phyloP scores from a whole-genome alignment of 92 coral and sea anemone species.

The Zoanthus sociatus region DNA sequence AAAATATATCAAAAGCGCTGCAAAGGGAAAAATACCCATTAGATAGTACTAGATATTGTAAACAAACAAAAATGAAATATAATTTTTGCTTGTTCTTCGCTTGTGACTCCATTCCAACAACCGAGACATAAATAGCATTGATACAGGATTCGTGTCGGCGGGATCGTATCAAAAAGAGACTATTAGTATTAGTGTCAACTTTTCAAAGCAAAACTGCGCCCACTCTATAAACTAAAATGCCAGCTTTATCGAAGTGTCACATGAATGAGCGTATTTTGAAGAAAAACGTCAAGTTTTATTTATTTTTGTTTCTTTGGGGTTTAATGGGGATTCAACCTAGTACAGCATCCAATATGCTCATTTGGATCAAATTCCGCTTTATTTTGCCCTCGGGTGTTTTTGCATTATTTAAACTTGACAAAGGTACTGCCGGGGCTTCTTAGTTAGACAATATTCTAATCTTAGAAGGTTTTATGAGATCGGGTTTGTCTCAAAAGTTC shows the following conservation, averaged over 20 bases:
- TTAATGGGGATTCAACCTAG: not conserved
- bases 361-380: conserved; percentile 17
- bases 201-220: not conserved
- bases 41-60: not conserved
- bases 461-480: conserved; percentile 35
- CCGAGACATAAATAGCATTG: not conserved
- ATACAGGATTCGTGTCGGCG: not conserved
- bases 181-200: not conserved
- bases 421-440: not conserved
- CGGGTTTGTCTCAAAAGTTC: conserved; percentile 26
- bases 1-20: not conserved
- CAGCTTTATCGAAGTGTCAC: not conserved
- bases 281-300: not conserved
- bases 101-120: not conserved
- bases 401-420: conserved; percentile 31
- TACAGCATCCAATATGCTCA: not conserved
- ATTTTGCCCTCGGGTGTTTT: conserved; percentile 34
- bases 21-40: not conserved
- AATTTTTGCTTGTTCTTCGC: not conserved
- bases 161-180: conserved; percentile 12
- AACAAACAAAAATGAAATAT: not conserved
- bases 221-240: not conserved
- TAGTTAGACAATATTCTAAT: conserved; percentile 42
- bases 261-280: not conserved
- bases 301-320: not conserved